These are phyloP conservation scores for Axea sp. DNA, from an alignment of 2,888 invertebrate genomes.

Conservation along the genomic window DNA sequence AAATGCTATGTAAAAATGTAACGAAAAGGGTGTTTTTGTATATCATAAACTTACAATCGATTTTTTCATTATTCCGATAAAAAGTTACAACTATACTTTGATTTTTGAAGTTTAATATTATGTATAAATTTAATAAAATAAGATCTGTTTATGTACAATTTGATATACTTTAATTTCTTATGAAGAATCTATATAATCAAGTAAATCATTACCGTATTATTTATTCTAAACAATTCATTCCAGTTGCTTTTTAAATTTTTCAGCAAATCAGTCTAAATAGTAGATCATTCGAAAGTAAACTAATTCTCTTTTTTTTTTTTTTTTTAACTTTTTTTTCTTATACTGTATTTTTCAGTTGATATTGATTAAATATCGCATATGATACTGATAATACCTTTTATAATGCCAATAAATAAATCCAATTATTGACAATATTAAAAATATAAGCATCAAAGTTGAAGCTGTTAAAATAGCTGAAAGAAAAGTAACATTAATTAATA, in stretches of 20 bases:
- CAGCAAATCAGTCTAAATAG: slow-evolving; percentile 9
- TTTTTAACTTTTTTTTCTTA: slow-evolving; percentile 7
- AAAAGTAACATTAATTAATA: background rate
- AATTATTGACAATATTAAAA: slow-evolving; percentile 71
- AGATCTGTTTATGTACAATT: slow-evolving; percentile 12
- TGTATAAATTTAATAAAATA: slow-evolving; percentile 14
- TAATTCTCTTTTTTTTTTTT: too few species aligned
- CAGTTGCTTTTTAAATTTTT: slow-evolving; percentile 23
- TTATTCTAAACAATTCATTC: slow-evolving; percentile 11
- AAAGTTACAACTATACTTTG: slow-evolving; percentile 4
- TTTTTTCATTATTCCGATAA: background rate
- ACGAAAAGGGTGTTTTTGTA: background rate
- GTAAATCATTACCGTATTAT: slow-evolving; percentile 7
- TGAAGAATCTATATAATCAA: slow-evolving; percentile 1
- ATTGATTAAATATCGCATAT: slow-evolving; percentile 66
- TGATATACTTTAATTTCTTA: background rate
- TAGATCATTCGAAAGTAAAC: slow-evolving; percentile 5
- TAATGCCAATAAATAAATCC: slow-evolving; percentile 74
- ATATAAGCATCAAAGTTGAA: slow-evolving; percentile 71
- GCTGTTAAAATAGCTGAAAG: slow-evolving; percentile 72
- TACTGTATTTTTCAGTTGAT: slow-evolving; percentile 46
- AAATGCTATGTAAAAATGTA: background rate
- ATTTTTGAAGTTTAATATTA: background rate
- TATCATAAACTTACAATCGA: background rate
- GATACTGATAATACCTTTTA: slow-evolving; percentile 74